Evolutionary conservation across 2,113 vertebrate genomes (phyloP), one percentile per base, ranked within the genome.

Genomic region (Rhinolophus ferrumequinum): DNA sequence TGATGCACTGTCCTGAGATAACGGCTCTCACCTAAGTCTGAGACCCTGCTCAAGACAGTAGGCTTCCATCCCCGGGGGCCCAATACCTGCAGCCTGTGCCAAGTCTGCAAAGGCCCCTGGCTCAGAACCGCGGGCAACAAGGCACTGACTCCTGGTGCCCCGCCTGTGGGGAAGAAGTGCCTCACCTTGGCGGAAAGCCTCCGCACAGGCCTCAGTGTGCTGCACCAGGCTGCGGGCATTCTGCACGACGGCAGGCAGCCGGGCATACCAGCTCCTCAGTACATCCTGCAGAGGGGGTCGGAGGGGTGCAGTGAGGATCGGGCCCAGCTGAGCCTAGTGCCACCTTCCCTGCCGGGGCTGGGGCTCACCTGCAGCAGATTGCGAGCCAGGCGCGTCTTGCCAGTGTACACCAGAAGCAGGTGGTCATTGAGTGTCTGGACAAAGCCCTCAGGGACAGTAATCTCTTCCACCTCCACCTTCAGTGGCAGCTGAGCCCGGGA

Each of bases 351-450:
- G 8, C 38, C 18, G 47, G 66, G 16, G 73, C 2, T 4, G 0
- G 52, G 24, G 76, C 64, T 95, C 72, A 99, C 99, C 99, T 99
- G 99, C 81, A 99, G 99, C 96, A 99, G 98, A 96, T 99, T 99
- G 9, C 99, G 99, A 5, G 99, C 99, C 96, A 99, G 98, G 5
- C 99, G 99, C 2, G 99, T 99, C 95, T 99, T 99, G 18, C 99
- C 99, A 0, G 99, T 99, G 97, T 99, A 99, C 30, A 99, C 99
- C 97, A 99, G 98, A 87, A 99, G 98, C 90, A 99, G 97, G 94
- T 99, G 99, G 88, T 99, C 97, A 0, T 99, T 99, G 96, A 99
- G 98, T 60, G 97, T 99, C 75, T 96, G 97, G 38, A 98, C 64
- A 94, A 99, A 99, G 88, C 98, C 98, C 0, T 97, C 80, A 0